Conservation (phyloP, 2,888 invertebrate species). For the Cyaniris semiargus region DNA sequence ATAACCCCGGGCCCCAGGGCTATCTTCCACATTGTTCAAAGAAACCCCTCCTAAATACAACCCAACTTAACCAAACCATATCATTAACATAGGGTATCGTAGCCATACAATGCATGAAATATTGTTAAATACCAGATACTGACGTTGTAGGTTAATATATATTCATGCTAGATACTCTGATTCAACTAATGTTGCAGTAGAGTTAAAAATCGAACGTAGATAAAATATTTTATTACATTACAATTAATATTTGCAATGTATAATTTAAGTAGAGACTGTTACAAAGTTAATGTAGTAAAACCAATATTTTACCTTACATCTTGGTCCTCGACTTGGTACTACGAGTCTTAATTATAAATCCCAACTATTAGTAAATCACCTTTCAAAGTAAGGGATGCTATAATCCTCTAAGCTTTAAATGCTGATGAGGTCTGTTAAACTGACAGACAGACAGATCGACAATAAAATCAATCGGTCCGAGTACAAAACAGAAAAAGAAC, state of each 20-base stretch:
- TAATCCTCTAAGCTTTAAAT: background rate
- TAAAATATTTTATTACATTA: no score
- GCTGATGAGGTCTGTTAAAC: background rate
- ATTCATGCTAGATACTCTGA: background rate
- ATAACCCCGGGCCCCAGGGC: background rate
- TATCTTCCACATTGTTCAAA: constrained; percentile 26
- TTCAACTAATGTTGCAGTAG: no score
- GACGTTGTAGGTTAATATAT: background rate
- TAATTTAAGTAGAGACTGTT: no score
- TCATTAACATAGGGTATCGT: constrained; percentile 22
- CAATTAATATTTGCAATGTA: no score
- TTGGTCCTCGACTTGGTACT: no score
- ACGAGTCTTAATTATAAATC: no score
- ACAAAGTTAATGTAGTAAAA: no score
- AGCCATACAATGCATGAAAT: constrained; percentile 13
- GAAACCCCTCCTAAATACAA: constrained; percentile 15
- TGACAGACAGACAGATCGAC: background rate
- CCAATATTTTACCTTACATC: no score
- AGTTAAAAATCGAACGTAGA: no score
- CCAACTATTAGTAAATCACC: no score
- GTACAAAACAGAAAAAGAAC: no score
- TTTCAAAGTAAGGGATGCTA: no score
- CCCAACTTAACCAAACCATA: constrained; percentile 9
- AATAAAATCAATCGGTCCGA: background rate
- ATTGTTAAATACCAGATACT: background rate